Evolutionary conservation across 2,113 vertebrate genomes (phyloP), one percentile per base, ranked within the genome.

Genomic region (Gyps fulvus): DNA sequence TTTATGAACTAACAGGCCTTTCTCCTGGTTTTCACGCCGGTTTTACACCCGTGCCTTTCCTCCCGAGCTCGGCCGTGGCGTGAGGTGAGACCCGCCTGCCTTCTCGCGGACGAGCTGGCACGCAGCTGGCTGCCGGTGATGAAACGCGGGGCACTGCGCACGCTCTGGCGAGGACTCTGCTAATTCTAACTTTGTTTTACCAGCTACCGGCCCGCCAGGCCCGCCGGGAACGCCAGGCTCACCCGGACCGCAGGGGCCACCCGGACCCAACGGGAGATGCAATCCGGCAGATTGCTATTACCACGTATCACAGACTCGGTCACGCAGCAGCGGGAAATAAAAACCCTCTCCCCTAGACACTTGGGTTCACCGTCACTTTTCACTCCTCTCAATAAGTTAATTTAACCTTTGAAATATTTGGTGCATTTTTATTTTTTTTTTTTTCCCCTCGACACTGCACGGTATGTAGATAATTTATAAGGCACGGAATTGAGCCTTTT

Each of bases 261-360:
- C 98, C 1, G 99, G 99, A 93, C 95, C 98, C 49, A 93, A 93
- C 6, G 99, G 99, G 95, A 98, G 97, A 34, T 99, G 99, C 90
- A 98, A 98, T 95, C 99, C 99, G 2, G 96, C 98, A 31, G 99
- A 99, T 89, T 99, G 99, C 89, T 95, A 98, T 81, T 97, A 98
- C 83, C 98, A 98, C 23, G 25, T 95, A 14, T 92, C 98, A 74
- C 98, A 98, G 83, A 58, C 94, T 83, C 97, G 81, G 73, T 80
- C 95, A 72, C 95, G 38, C 69, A 79, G 93, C 92, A 97, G 98
- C 7, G 95, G 98, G 69, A 98, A 98, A 71, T 98, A 93, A 97
- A 79, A 82, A 21, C 27, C 47, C 79, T 87, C 42, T 47, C 49
- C 70, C 17, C 5, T 49, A 50, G 72, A 87, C 78, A 25, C 62